phyloP scores from a whole-genome alignment of 2,113 vertebrate genomes.

The Rhipidura dahli region DNA sequence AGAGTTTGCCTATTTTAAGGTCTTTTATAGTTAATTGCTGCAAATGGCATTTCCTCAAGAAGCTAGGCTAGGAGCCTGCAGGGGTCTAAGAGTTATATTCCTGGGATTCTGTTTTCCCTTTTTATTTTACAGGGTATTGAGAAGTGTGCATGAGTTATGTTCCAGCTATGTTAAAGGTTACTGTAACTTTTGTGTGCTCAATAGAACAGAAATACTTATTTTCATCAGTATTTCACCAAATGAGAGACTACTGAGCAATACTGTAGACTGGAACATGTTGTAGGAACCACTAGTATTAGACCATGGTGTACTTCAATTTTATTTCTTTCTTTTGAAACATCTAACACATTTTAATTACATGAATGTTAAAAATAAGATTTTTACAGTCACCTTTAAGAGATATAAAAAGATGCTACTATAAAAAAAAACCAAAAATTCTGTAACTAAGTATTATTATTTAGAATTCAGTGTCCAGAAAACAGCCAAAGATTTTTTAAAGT shows the following conservation, averaged over 20 bases:
- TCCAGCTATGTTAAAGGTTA: not conserved
- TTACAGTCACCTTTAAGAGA: constrained; percentile 16
- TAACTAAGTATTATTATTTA: constrained; percentile 19
- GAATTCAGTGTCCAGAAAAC: constrained; percentile 25
- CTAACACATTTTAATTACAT: constrained; percentile 7
- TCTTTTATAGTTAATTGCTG: not conserved
- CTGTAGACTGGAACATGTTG: not conserved
- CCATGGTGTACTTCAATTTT: not conserved
- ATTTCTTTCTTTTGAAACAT: constrained; percentile 20
- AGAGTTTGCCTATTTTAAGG: not conserved
- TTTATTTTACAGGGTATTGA: not conserved
- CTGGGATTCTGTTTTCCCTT: not conserved
- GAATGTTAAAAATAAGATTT: constrained; percentile 3
- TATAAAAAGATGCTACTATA: constrained; percentile 28
- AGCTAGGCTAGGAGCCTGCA: not conserved
- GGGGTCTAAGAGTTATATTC: not conserved
- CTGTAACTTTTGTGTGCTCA: not conserved
- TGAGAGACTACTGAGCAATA: not conserved
- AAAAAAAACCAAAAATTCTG: not conserved
- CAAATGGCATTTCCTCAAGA: not conserved
- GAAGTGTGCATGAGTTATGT: not conserved
- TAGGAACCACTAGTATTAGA: not conserved
- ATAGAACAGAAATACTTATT: not conserved
- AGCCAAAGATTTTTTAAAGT: not conserved
- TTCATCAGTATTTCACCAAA: not conserved